These are phyloP conservation scores for Staurois parvus DNA, from an alignment of 2,797 vertebrate species.

Conservation along the genomic window DNA sequence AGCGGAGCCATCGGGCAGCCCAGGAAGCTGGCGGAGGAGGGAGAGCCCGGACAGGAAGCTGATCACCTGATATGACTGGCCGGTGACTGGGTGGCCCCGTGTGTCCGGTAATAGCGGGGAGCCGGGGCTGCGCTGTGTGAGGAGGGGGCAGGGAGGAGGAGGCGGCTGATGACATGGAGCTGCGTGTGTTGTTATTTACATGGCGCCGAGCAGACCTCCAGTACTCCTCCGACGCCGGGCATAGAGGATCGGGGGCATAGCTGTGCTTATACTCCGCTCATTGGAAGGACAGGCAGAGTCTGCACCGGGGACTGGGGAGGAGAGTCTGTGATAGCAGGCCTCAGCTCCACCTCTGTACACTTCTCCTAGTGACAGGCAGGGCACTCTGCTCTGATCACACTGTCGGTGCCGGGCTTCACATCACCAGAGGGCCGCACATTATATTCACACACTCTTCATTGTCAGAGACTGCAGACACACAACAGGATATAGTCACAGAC, in stretches of 20 bases:
- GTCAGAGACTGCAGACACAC: no score
- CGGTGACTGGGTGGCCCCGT: conserved; percentile 27
- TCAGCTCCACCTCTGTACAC: background rate
- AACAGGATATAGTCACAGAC: no score
- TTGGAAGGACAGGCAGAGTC: background rate
- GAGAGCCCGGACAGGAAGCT: conserved; percentile 2
- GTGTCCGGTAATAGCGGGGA: background rate
- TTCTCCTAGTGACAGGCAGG: background rate
- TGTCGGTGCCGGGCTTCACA: no score
- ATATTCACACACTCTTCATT: no score
- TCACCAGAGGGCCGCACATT: no score
- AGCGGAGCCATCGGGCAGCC: conserved; percentile 54
- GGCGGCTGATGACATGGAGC: background rate
- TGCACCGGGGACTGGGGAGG: background rate
- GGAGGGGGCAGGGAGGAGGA: background rate
- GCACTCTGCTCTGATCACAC: no score
- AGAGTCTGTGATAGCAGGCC: background rate
- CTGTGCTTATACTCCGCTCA: background rate
- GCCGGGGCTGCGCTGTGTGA: background rate
- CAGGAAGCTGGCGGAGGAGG: conserved; percentile 55
- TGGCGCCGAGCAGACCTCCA: conserved; percentile 15
- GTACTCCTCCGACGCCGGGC: background rate
- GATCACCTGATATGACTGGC: conserved; percentile 43
- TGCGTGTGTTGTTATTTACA: conserved; percentile 52
- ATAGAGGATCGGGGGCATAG: background rate